Conservation (phyloP, 2,888 invertebrate genomes). For the Eumacrocentrus americanus region DNA sequence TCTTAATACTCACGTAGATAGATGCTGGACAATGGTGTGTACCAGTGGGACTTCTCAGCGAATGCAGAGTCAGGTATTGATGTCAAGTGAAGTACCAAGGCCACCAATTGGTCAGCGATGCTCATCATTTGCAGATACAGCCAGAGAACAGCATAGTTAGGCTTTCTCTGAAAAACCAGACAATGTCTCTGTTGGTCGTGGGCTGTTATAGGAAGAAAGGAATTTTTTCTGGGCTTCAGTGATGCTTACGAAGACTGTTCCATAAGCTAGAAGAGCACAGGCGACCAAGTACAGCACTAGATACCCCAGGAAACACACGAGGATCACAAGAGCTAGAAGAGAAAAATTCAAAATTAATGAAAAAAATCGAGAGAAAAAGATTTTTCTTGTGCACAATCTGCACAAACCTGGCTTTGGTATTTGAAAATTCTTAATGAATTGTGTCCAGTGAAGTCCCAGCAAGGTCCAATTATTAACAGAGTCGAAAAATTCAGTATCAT, state of each 20-base stretch:
- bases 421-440: slow-evolving; percentile 42
- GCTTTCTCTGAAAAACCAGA: slow-evolving; percentile 48
- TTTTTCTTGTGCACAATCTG: slow-evolving; percentile 13
- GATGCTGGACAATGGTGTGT: slow-evolving; percentile 49
- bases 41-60: slow-evolving; percentile 45
- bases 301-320: slow-evolving; percentile 49
- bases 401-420: neutral
- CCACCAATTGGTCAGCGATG: slow-evolving; percentile 53
- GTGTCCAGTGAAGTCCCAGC: slow-evolving; percentile 55
- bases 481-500: slow-evolving; percentile 45
- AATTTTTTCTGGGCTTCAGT: no score
- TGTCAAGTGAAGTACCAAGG: slow-evolving; percentile 48
- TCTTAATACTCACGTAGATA: slow-evolving; percentile 53
- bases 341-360: slow-evolving; percentile 17
- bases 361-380: neutral
- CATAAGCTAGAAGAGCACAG: slow-evolving; percentile 52
- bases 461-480: slow-evolving; percentile 49
- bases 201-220: no score
- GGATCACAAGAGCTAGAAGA: slow-evolving; percentile 46
- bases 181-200: no score
- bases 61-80: slow-evolving; percentile 39
- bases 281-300: slow-evolving; percentile 46
- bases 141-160: slow-evolving; percentile 53
- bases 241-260: slow-evolving; percentile 52
- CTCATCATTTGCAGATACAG: slow-evolving; percentile 55